Percentiles rank a stretch among this genome's conserved stretches.
Conservation (phyloP, 2,797 vertebrate genomes). For the Fistularia commersonii region DNA sequence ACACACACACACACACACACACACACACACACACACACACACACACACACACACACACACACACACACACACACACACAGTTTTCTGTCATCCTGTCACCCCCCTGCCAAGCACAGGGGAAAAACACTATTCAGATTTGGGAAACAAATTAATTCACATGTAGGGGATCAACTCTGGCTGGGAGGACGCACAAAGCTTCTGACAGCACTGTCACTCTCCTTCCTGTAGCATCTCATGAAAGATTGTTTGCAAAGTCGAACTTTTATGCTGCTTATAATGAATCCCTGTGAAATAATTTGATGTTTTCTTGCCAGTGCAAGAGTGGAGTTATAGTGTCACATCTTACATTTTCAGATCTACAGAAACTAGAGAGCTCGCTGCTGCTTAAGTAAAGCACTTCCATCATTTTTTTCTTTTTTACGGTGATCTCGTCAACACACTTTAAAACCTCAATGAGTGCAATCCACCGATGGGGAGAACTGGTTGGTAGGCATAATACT, state of each 20-base stretch:
- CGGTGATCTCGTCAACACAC: conserved; percentile 24
- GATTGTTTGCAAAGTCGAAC: conserved; percentile 56
- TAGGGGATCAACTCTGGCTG: conserved; percentile 61
- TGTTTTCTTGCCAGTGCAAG: conserved; percentile 21
- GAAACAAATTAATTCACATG: conserved; percentile 73
- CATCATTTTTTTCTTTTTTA: conserved; percentile 15
- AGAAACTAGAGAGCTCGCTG: conserved; percentile 13
- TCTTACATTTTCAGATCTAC: conserved; percentile 30
- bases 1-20: conserved; percentile 9
- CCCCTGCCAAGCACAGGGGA: conserved; percentile 44
- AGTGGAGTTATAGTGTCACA: conserved; percentile 20
- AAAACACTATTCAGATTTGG: conserved; percentile 59
- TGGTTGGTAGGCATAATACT: conserved; percentile 59
- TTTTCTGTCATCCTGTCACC: conserved; percentile 63
- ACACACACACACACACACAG: conserved; percentile 21
- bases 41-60: conserved; percentile 7
- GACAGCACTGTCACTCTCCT: conserved; percentile 48
- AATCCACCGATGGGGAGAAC: conserved; percentile 41
- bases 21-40: conserved; percentile 1
- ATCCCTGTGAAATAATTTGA: conserved; percentile 55
- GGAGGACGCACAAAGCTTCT: conserved; percentile 50
- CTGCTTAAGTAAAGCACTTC: conserved; percentile 16
- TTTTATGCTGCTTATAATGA: conserved; percentile 59
- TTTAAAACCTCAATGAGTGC: conserved; percentile 43
- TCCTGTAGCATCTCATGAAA: conserved; percentile 48